Conservation (phyloP, 2,797 vertebrate species). For the Myoxocephalus aenaeus region DNA sequence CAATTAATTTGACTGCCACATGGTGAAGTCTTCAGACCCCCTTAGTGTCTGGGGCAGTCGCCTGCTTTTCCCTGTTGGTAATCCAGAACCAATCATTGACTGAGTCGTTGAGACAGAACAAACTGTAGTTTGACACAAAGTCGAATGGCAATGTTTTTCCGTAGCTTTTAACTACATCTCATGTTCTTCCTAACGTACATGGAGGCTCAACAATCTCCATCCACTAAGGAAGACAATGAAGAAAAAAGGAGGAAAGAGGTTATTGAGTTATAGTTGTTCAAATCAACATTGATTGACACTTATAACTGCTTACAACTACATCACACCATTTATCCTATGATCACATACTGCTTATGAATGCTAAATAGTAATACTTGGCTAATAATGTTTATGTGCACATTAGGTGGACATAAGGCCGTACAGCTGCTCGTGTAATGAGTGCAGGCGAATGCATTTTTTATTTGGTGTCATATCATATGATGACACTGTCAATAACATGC, state of each 20-base stretch:
- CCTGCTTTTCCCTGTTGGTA: neutral
- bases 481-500: slow-evolving; percentile 16
- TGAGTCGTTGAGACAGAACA: neutral
- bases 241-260: neutral
- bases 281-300: neutral
- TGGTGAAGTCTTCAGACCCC: neutral
- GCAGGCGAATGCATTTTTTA: slow-evolving; percentile 1
- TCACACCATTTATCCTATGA: neutral
- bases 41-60: neutral
- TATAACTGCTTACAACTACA: neutral
- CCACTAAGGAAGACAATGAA: neutral
- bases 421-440: neutral
- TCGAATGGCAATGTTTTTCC: neutral
- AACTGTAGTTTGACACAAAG: neutral
- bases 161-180: neutral
- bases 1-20: neutral
- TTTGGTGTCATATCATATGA: slow-evolving; percentile 8
- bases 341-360: neutral
- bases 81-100: neutral
- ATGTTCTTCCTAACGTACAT: neutral
- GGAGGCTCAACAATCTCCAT: neutral
- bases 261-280: neutral
- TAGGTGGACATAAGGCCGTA: neutral
- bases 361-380: neutral
- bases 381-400: neutral